These are phyloP conservation scores for Euura saliciscinereae DNA, from an alignment of 1,140 invertebrate genomes.

Conservation along the genomic window DNA sequence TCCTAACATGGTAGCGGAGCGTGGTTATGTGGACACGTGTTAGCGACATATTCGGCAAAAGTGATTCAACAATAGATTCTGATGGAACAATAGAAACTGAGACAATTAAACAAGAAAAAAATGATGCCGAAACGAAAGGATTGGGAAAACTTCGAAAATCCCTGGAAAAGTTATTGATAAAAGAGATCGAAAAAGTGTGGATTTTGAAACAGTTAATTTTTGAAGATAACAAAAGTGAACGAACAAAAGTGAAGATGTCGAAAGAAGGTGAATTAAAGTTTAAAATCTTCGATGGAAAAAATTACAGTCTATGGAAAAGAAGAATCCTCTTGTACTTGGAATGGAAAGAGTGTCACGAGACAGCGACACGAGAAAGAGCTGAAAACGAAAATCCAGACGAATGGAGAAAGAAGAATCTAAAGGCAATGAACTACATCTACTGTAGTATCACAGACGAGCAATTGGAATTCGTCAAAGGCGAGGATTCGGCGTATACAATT, in stretches of 20 bases:
- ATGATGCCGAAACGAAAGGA: background rate
- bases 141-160: background rate
- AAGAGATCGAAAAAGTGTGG: background rate
- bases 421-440: background rate
- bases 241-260: background rate
- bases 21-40: background rate
- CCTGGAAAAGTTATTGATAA: background rate
- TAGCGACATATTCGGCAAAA: background rate
- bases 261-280: background rate
- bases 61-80: background rate
- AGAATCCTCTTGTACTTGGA: conserved; percentile 11
- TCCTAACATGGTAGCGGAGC: background rate
- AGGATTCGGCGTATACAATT: conserved; percentile 7
- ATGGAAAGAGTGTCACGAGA: conserved; percentile 17
- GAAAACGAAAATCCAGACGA: conserved; percentile 12
- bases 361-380: conserved; percentile 3
- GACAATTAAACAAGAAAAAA: too few relatives aligned
- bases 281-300: conserved; percentile 13
- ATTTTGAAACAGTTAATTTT: conserved; percentile 3
- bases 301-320: conserved; percentile 16
- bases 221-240: background rate
- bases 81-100: background rate
- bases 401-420: background rate
- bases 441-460: conserved; percentile 16
- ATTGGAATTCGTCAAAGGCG: conserved; percentile 8